Base-by-base conservation (phyloP, 2,888 invertebrate species). In the Apamea epomidion region DNA sequence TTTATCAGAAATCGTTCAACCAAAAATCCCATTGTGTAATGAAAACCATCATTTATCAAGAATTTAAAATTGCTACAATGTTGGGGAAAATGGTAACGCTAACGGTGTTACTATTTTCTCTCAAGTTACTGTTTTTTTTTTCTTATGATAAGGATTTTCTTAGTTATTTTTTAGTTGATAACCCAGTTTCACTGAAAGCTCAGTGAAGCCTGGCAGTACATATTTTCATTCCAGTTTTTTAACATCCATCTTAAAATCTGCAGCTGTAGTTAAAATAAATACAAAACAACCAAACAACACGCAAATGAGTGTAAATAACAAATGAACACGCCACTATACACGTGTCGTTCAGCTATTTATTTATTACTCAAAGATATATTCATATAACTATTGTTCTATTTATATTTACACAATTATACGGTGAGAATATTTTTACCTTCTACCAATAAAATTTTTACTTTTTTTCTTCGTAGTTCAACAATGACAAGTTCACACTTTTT, bases 401-500 rank as follows among this genome's bases (percentile, higher is more conserved):
- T 58, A 65, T n/a, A 62, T 45, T 68, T 65, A 69, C 58, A 81
- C 60, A 75, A 65, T 70, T 58, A 75, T 2, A 64, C 60, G 45
- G 18, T 81, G 85, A 77, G 85, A 82, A 82, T 78, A 70, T 58
- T 70, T 74, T 64, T 85, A 29, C 29, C 65, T 67, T 76, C 62
- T 29, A 73, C 58, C 69, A 67, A 72, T 68, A 51, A 54, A 1
- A 48, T 54, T 70, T 76, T 74, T 62, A 76, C 42, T 42, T 48
- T 3, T 77, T 83, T 83, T 83, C 83, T 78, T 78, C 10, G 25
- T 45, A 68, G 70, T 42, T 65, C 32, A 74, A 80, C 78, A 86
- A 83, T 76, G 64, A 58, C 4, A 54, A 64, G 68, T 76, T 88
- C 80, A 74, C 88, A 88, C 82, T 29, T 84, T 88, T 88, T 88